Evolutionary conservation across 1,140 invertebrate genomes (phyloP), one percentile per base, ranked within the genome.

Genomic region (Drosophila nikananu): DNA sequence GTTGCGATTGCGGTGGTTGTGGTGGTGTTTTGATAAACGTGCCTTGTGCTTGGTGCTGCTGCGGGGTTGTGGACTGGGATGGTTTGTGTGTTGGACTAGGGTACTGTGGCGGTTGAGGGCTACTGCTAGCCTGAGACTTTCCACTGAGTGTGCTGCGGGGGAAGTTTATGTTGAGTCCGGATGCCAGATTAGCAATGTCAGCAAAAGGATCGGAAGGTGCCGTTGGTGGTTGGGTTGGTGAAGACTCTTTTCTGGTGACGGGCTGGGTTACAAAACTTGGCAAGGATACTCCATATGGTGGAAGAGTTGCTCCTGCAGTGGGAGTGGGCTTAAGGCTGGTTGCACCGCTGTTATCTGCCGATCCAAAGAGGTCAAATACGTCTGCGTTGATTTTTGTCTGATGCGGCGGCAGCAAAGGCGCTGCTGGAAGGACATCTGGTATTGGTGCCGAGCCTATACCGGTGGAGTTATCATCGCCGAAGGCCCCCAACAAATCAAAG

Each of bases 401-500:
- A 21, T 49, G 67, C 15, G 52, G 65, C 19, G 60, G 83, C 12
- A 73, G 83, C 73, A 37, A 17, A 6, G 80, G 87, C 57, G 44
- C 46, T 41, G 71, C 30, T 15, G 70, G 70, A 41, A 84, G 60
- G 21, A 93, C 76, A 62, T 93, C 92, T n/a, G 92, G 92, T 27
- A 93, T 82, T 2, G 91, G 58, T 2, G 92, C 81, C 23, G 91
- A 86, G 2, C 82, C 84, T 37, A 92, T 92, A 23, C 92, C 90
- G 5, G 83, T 81, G 10, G 91, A 92, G 46, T 91, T 79, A 62
- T 92, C 91, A 75, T 92, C 91, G 0, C 91, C 91, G 65, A 96
- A 95, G 27, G 94, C 95, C 39, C 94, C 95, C 21, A 97, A 93
- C 52, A 96, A 92, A 93, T 96, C 96, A 80, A 95, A 95, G 51